These are phyloP conservation scores for Scomberomorus guttatus DNA, from an alignment of 2,797 vertebrate genomes.

Conservation along the genomic window DNA sequence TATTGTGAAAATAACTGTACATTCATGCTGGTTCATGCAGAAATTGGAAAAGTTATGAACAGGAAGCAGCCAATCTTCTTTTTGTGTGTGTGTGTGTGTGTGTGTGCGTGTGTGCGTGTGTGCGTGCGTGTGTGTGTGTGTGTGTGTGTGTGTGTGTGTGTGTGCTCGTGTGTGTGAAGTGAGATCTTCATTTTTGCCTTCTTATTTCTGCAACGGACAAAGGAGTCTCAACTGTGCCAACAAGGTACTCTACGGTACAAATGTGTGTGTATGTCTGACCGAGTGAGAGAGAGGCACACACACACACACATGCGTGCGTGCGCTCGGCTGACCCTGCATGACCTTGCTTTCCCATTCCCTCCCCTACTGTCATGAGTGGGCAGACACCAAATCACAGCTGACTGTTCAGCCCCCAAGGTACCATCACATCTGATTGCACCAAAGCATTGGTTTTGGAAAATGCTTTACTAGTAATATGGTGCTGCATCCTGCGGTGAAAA, in stretches of 20 bases:
- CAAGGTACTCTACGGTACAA: constrained; percentile 21
- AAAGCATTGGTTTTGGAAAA: constrained; percentile 44
- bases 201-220: constrained; percentile 23
- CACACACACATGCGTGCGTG: background rate
- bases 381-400: constrained; percentile 65
- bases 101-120: background rate
- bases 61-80: too few species aligned
- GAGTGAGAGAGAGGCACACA: background rate
- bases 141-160: background rate
- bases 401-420: constrained; percentile 54
- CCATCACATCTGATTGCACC: constrained; percentile 59
- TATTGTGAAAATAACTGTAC: background rate
- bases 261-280: constrained; percentile 1
- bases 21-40: background rate
- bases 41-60: background rate
- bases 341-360: constrained; percentile 56
- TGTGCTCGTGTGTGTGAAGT: background rate
- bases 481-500: background rate
- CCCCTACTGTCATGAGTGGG: constrained; percentile 65
- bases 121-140: background rate
- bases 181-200: constrained; percentile 33
- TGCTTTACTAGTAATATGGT: constrained; percentile 17
- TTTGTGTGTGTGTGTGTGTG: background rate
- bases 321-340: constrained; percentile 43
- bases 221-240: constrained; percentile 36